A percentile compares a stretch with the other conserved stretches of the same genome.
phyloP scores from a whole-genome alignment of 2,888 invertebrate species.

The Linhomoeus sp. region DNA sequence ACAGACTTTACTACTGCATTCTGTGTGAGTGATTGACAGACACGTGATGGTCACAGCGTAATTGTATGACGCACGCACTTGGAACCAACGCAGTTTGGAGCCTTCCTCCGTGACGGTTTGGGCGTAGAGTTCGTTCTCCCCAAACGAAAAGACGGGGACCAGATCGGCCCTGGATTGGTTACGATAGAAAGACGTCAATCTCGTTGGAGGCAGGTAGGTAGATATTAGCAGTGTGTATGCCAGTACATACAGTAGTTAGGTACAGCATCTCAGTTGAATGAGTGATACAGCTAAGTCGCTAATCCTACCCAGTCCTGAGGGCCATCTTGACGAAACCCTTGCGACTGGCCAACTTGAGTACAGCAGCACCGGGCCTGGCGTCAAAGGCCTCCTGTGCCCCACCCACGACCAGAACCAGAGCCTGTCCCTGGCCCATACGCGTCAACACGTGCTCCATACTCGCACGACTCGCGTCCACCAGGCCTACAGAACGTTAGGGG shows the following conservation, averaged over 20 bases:
- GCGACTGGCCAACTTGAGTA: slow-evolving; percentile 8
- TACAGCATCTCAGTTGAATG: too few species aligned
- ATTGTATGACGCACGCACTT: too few species aligned
- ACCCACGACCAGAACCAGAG: slow-evolving; percentile 56
- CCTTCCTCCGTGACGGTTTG: too few species aligned
- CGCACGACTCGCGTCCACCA: slow-evolving; percentile 34
- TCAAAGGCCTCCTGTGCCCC: slow-evolving; percentile 72
- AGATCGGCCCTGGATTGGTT: slow-evolving; percentile 19
- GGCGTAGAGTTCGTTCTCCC: slow-evolving; percentile 30
- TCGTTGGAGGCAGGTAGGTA: too few species aligned
- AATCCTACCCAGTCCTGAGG: slow-evolving; percentile 7
- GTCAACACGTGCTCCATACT: slow-evolving; percentile 40
- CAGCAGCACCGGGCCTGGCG: slow-evolving; percentile 41
- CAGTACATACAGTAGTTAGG: too few species aligned
- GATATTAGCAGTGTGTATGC: too few species aligned
- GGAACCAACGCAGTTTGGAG: too few species aligned
- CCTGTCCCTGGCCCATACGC: slow-evolving; percentile 35
- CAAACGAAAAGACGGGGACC: slow-evolving; percentile 32
- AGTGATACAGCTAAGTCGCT: neutral
- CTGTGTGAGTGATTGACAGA: too few species aligned
- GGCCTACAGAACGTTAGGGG: too few species aligned
- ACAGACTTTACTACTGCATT: too few species aligned
- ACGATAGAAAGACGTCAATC: too few species aligned
- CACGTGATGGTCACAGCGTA: too few species aligned
- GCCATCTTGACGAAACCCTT: slow-evolving; percentile 11